phyloP scores from a whole-genome alignment of 2,113 vertebrate genomes.

The Colaptes auratus region DNA sequence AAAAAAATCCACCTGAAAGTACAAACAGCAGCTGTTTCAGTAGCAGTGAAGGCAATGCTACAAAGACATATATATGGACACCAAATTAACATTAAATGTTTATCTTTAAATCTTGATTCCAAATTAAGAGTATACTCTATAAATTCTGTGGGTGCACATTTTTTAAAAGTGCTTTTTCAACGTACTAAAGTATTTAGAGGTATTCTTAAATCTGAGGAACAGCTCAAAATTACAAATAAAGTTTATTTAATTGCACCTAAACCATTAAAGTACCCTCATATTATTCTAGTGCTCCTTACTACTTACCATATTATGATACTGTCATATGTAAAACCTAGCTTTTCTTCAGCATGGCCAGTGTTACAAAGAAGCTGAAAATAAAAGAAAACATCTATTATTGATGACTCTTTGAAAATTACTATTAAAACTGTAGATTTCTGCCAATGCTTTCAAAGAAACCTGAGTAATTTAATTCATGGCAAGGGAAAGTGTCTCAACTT shows the following conservation, averaged over 20 bases:
- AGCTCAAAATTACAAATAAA: not conserved
- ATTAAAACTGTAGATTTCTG: not conserved
- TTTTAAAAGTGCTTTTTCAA: not conserved
- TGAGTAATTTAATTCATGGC: not conserved
- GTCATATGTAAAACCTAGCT: constrained; percentile 94
- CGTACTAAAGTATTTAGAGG: not conserved
- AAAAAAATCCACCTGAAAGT: not conserved
- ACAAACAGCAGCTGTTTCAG: not conserved
- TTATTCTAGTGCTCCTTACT: not conserved
- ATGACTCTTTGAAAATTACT: not conserved
- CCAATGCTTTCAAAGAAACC: not conserved
- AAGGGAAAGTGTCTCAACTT: rapidly evolving
- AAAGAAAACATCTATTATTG: constrained; percentile 11
- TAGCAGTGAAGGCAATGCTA: not conserved
- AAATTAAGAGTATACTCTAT: not conserved
- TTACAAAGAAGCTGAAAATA: constrained; percentile 91
- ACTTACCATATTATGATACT: constrained; percentile 99
- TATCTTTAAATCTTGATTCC: not conserved
- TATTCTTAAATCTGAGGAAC: too few relatives aligned
- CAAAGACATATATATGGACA: not conserved
- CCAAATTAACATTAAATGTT: not conserved
- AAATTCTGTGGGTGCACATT: not conserved
- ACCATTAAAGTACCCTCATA: not conserved
- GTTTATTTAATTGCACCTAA: not conserved
- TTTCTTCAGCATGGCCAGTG: constrained; percentile 91